These are phyloP conservation scores for Dendrolimus houi DNA, from an alignment of 2,888 invertebrate species.

Conservation along the genomic window DNA sequence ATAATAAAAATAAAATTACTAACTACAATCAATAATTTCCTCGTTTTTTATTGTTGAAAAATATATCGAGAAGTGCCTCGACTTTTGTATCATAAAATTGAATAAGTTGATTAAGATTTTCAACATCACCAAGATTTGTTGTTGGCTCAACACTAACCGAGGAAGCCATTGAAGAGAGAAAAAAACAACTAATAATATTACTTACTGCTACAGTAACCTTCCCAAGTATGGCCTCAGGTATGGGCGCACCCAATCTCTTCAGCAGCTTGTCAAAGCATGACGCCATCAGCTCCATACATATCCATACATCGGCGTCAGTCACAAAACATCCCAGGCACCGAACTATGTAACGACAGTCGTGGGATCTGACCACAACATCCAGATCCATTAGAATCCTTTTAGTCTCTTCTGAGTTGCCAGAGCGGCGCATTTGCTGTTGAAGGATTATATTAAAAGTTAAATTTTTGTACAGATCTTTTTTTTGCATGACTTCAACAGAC, in stretches of 20 bases:
- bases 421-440: constrained; percentile 94
- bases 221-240: constrained; percentile 97
- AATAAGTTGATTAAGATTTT: too few relatives aligned
- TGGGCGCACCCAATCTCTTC: constrained; percentile 88
- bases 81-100: too few relatives aligned
- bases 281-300: constrained; percentile 99
- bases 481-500: too few relatives aligned
- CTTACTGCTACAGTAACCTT: constrained; percentile 97
- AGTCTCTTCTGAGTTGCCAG: constrained; percentile 97
- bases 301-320: constrained; percentile 98
- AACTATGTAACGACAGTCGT: constrained; percentile 97
- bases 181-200: neutral
- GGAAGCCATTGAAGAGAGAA: too few relatives aligned
- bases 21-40: too few relatives aligned
- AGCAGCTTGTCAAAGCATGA: constrained; percentile 98
- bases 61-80: too few relatives aligned
- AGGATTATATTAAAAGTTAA: neutral
- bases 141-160: too few relatives aligned
- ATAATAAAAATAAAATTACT: too few relatives aligned
- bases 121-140: too few relatives aligned
- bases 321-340: constrained; percentile 98
- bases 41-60: too few relatives aligned
- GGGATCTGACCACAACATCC: constrained; percentile 97
- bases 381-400: constrained; percentile 99
- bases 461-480: too few relatives aligned